These are phyloP conservation scores for Entomyzon cyanotis DNA, from an alignment of 2,113 vertebrate genomes.

Conservation along the genomic window DNA sequence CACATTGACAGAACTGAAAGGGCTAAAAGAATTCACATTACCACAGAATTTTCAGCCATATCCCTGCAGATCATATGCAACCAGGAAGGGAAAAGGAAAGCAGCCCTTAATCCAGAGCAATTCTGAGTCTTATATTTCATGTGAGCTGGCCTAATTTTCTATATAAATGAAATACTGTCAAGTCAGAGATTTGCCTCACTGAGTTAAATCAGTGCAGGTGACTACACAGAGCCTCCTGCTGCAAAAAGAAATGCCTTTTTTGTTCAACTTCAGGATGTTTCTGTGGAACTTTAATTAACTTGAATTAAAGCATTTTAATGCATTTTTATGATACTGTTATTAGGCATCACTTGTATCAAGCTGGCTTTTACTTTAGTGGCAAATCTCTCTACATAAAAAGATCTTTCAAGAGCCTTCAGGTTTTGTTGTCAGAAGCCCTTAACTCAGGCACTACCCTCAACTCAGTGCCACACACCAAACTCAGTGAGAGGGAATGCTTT, in stretches of 20 bases:
- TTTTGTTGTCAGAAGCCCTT: neutral
- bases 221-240: neutral
- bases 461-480: neutral
- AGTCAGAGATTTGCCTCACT: neutral
- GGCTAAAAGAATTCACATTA: neutral
- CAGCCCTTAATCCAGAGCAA: neutral
- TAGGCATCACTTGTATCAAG: neutral
- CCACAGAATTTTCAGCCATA: neutral
- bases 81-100: neutral
- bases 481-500: neutral
- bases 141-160: neutral
- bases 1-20: neutral
- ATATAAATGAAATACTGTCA: neutral
- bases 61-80: neutral
- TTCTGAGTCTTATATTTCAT: neutral
- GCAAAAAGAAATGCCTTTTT: neutral
- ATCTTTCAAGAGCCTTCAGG: neutral
- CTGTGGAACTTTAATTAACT: neutral
- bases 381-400: neutral
- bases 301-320: neutral
- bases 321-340: neutral
- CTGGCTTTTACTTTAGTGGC: neutral
- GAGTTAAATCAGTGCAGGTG: fast-evolving
- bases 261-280: neutral
- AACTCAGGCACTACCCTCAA: neutral